phyloP scores from a whole-genome alignment of 2,113 vertebrate genomes.

The Probosciger aterrimus region DNA sequence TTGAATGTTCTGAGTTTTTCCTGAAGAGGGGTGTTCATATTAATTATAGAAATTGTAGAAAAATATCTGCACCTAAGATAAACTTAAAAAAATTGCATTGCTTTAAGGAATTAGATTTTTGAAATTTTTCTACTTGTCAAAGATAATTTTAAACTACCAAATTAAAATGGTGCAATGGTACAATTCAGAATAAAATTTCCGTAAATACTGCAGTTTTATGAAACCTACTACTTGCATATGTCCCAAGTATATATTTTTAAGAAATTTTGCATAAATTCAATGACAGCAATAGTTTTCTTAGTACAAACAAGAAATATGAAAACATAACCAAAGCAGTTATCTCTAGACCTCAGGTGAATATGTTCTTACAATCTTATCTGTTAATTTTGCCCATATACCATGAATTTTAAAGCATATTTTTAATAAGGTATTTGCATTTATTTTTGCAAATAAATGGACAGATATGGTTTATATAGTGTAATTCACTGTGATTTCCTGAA shows the following conservation, averaged over 20 bases:
- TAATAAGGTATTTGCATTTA: not conserved
- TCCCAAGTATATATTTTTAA: not conserved
- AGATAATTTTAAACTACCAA: not conserved
- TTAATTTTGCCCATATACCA: not conserved
- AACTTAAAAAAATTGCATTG: not conserved
- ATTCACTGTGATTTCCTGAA: not conserved
- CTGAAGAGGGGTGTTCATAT: fast-evolving
- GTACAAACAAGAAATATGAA: not conserved
- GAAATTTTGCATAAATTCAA: not conserved
- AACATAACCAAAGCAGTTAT: not conserved
- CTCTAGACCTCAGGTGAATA: not conserved
- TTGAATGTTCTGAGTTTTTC: fast-evolving
- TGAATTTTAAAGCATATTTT: not conserved
- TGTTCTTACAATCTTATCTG: not conserved
- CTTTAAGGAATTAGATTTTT: not conserved
- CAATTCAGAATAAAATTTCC: not conserved
- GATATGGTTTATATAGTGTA: not conserved
- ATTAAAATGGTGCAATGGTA: not conserved
- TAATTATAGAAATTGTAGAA: not conserved
- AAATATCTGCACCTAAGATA: not conserved
- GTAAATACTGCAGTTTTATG: not conserved
- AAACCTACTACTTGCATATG: not conserved
- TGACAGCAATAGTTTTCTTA: not conserved
- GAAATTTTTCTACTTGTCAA: not conserved
- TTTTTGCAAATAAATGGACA: not conserved